Evolutionary conservation across 2,888 invertebrate species (phyloP), one percentile per base, ranked within the genome.

Genomic region (Drosophila multiciliata): DNA sequence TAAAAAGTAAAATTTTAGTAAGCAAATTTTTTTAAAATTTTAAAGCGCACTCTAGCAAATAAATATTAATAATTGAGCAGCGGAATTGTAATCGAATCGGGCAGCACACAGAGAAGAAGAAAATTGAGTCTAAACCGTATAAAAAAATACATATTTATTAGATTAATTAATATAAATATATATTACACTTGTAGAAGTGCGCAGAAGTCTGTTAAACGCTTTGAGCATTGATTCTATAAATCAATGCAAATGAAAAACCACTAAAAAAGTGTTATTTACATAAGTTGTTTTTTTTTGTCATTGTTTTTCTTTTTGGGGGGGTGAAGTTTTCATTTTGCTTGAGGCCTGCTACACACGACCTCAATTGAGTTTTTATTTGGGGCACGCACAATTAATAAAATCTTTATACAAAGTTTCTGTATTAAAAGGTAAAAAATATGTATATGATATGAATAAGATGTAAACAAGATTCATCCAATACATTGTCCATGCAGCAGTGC

Each of bases 401-500:
- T 66, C 64, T 89, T 84, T 85, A 64, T 85, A 90, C 88, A 87
- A 58, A 73, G 63, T 80, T 72, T 78, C 40, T 54, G 33, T 53
- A 61, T 74, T 42, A 49, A 50, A 49, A 61, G 50, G 72, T 52
- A 61, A 40, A 58, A 32, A 52, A 36, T 29, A 59, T 9, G 23
- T 23, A 45, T 40, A 53, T 52, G 52, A 38, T 35, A 33, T 53
- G 54, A 63, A 50, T 50, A 65, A 52, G 29, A 17, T 17, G 12
- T 63, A 78, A 72, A 72, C 58, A 90, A 88, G 76, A 70, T 72
- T 83, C 79, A 91, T 88, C 87, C 90, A 90, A 90, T 98, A 98
- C 98, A 98, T 95, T 97, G 97, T 93, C 98, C 98, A 94, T 98
- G 98, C 84, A 97, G 97, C 90, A 94, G 94, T 66, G 95, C 95